Evolutionary conservation across 2,888 invertebrate species (phyloP), one percentile per base, ranked within the genome.

Genomic region (Trachelus troglodyta): DNA sequence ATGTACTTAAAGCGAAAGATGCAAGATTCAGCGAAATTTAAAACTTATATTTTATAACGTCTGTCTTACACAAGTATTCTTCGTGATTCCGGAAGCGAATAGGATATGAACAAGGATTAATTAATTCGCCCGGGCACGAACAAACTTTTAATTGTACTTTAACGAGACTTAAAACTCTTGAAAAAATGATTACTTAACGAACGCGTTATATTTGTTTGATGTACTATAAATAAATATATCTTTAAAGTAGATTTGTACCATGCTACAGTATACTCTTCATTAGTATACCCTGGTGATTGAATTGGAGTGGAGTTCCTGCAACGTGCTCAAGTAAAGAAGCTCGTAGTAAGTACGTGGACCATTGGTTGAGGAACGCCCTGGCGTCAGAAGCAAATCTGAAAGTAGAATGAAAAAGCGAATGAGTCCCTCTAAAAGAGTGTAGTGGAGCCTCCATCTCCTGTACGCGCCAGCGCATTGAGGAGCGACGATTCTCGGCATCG

Each of bases 1-100:
- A 77, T 77, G 77, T 77, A 77, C 77, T 77, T 77, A 77, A 77
- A 40, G 69, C 40, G 34, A 69, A 77, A 56, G 74, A 75, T 75
- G 74, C 75, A 75, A 69, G 33, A 33, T 37, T 77, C 56, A 56
- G 56, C 56, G 56, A 56, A 56, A 56, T 15, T 56, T 56, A 56
- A 56, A 56, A 56, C 9, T 56, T 56, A 56, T 56, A 56, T 56
- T 56, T 56, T 56, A 23, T 56, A 56, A 23, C 56, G 56, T 56
- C 56, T 15, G 56, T 56, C 23, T 56, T 56, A 23, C 23, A 23
- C 56, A 9, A 56, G 23, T 56, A 56, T 56, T 56, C 9, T 56
- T 56, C 56, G 56, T 56, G 56, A 56, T 56, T 56, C 56, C 23
- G 23, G 23, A 56, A 56, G 23, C 56, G 56, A 9, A 56, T 56